Percentiles rank a stretch among this genome's conserved stretches.
These are phyloP conservation scores for Eilema caniola DNA, from an alignment of 2,888 invertebrate genomes.

Conservation along the genomic window DNA sequence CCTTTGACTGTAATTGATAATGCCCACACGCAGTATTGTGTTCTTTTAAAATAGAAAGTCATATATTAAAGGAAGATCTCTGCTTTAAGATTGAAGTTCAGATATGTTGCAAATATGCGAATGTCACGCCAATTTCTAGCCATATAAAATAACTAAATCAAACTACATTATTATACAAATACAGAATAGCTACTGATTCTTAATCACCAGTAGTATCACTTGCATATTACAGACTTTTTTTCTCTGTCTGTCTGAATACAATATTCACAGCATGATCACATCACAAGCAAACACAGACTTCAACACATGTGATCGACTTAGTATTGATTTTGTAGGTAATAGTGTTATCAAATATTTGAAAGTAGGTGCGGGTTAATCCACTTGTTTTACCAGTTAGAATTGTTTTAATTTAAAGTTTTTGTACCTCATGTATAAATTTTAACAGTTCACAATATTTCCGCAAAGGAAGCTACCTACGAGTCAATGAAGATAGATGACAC, in stretches of 20 bases:
- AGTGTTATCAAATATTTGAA: no score
- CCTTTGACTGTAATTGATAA: constrained; percentile 9
- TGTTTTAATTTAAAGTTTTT: no score
- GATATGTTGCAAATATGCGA: not conserved
- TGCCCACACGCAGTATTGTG: constrained; percentile 9
- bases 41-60: constrained; percentile 18
- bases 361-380: not conserved
- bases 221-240: not conserved
- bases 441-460: not conserved
- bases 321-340: not conserved
- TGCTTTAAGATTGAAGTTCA: not conserved
- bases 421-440: no score
- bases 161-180: no score
- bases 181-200: no score
- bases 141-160: no score
- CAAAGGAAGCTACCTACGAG: not conserved
- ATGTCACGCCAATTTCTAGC: no score
- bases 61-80: not conserved
- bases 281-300: not conserved
- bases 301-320: not conserved
- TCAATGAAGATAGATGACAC: not conserved
- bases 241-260: not conserved
- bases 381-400: not conserved
- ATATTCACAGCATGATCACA: not conserved
- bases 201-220: not conserved